phyloP scores from a whole-genome alignment of 1,140 invertebrate species.

The Caenorhabditis tropicalis region DNA sequence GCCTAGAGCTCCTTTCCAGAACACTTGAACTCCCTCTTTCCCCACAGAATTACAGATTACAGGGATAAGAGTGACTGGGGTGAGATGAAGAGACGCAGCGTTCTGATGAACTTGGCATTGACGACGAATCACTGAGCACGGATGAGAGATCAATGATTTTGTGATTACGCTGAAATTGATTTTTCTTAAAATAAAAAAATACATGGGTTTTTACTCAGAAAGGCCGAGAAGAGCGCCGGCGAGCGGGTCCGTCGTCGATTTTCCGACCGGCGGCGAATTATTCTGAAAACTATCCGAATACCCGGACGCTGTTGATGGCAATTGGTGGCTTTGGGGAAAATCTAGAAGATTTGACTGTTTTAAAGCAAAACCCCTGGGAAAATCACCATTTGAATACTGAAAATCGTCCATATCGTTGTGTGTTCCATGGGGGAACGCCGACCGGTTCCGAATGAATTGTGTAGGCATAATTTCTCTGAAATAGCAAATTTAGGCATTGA shows the following conservation, averaged over 20 bases:
- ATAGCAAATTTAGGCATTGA: not conserved
- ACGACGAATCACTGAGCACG: slow-evolving; percentile 52
- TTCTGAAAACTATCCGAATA: not conserved
- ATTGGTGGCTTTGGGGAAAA: not conserved
- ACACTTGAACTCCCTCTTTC: slow-evolving; percentile 55
- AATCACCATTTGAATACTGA: slow-evolving; percentile 23
- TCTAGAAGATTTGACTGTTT: not conserved
- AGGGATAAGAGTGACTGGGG: slow-evolving; percentile 57
- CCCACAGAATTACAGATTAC: slow-evolving; percentile 51
- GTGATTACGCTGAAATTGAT: slow-evolving; percentile 52
- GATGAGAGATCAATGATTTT: slow-evolving; percentile 52
- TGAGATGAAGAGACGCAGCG: slow-evolving; percentile 56
- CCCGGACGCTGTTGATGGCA: not conserved
- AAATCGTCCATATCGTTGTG: slow-evolving; percentile 28
- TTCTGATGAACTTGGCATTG: slow-evolving; percentile 60
- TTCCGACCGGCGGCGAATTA: not conserved
- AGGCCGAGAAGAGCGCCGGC: not conserved
- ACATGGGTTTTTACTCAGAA: not conserved
- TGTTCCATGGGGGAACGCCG: not conserved
- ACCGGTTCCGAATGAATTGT: slow-evolving; percentile 26
- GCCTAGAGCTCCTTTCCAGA: slow-evolving; percentile 59
- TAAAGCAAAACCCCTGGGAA: not conserved
- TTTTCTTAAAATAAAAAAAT: not conserved
- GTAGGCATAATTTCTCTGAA: not conserved
- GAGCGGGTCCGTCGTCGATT: not conserved